phyloP scores from a whole-genome alignment of 2,797 vertebrate genomes.

The Cuculus canorus region DNA sequence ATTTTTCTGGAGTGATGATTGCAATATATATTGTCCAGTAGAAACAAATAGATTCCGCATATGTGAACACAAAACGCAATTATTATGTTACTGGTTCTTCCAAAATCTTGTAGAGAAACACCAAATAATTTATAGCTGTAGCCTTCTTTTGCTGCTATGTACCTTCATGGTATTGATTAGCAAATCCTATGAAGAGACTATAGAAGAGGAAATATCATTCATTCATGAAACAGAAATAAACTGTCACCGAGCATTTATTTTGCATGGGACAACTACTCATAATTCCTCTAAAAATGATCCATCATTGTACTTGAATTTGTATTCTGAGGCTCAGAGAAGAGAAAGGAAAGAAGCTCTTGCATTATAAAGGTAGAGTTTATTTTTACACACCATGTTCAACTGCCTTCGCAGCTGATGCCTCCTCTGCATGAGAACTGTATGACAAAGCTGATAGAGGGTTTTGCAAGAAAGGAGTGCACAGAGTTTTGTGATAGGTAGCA shows the following conservation, averaged over 20 bases:
- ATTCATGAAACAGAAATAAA: not conserved
- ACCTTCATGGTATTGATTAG: not conserved
- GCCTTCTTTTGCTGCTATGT: not conserved
- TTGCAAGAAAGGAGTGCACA: not conserved
- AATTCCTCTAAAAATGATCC: not conserved
- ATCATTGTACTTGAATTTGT: not conserved
- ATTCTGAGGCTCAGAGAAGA: not conserved
- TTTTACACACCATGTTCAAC: not conserved
- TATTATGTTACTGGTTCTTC: not conserved
- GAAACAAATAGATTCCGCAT: not conserved
- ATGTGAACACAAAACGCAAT: not conserved
- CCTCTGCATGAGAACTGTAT: not conserved
- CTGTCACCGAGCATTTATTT: not conserved
- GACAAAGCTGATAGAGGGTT: not conserved
- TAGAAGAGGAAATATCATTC: not conserved
- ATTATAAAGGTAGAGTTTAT: not conserved
- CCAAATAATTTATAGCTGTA: not conserved
- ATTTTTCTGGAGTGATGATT: not conserved
- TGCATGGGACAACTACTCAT: not conserved
- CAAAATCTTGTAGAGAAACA: not conserved
- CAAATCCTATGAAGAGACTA: not conserved
- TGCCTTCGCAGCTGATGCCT: not conserved
- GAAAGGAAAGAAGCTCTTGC: not conserved
- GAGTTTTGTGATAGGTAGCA: not conserved
- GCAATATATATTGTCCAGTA: not conserved